Percentiles rank a stretch among this genome's conserved stretches.
phyloP scores from a whole-genome alignment of 2,113 vertebrate genomes.

The Phyllostomus discolor region DNA sequence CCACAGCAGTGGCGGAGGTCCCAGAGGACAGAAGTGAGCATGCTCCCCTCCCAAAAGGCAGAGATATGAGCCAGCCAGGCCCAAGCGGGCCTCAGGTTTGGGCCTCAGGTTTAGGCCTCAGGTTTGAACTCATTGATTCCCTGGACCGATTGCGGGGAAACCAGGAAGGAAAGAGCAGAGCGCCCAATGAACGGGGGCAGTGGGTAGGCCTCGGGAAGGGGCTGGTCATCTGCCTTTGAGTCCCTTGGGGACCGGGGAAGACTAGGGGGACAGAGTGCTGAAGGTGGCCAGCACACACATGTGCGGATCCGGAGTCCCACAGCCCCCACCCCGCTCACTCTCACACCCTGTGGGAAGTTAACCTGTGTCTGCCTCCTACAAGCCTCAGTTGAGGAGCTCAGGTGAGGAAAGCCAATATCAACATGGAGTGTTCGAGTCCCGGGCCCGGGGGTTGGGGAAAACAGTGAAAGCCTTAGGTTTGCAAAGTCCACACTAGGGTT shows the following conservation, averaged over 20 bases:
- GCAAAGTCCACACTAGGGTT: accelerated
- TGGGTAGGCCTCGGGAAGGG: accelerated
- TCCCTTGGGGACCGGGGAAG: not conserved
- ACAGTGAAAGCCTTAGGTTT: not conserved
- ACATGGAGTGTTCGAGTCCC: not conserved
- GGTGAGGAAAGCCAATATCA: not conserved
- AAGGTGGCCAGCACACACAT: accelerated
- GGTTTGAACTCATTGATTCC: not conserved
- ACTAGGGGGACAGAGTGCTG: too few relatives aligned
- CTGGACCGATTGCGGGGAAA: not conserved
- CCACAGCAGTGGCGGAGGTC: accelerated
- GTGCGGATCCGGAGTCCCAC: not conserved
- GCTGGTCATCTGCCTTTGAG: not conserved
- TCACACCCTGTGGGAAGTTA: not conserved
- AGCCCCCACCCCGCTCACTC: not conserved
- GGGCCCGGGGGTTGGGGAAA: accelerated
- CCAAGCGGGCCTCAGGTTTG: not conserved
- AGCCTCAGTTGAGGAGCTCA: not conserved
- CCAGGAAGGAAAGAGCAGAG: not conserved
- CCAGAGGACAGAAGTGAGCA: not conserved
- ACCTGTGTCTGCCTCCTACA: accelerated
- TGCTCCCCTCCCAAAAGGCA: accelerated
- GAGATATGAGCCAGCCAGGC: not conserved
- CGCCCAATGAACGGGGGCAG: accelerated
- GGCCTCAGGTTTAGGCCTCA: not conserved